phyloP scores from a whole-genome alignment of 2,113 vertebrate species.

The Gadus chalcogrammus region DNA sequence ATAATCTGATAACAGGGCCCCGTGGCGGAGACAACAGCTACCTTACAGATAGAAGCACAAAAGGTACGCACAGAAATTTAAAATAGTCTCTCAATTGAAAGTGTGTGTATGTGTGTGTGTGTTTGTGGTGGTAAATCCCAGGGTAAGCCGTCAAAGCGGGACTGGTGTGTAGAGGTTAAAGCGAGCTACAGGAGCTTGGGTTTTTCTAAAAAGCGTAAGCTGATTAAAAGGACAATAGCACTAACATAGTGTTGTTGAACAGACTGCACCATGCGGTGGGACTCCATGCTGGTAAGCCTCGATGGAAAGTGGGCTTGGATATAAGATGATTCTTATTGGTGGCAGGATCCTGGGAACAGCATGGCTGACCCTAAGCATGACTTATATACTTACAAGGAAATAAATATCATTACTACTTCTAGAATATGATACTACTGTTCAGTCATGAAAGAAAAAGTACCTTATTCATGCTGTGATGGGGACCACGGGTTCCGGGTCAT shows the following conservation, averaged over 20 bases:
- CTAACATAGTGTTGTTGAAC: too few relatives aligned
- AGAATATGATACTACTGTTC: neutral
- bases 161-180: conserved; percentile 3
- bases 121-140: neutral
- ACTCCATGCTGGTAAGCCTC: too few relatives aligned
- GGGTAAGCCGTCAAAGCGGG: neutral
- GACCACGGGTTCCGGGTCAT: conserved; percentile 1
- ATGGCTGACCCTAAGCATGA: neutral
- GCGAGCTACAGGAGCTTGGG: neutral
- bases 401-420: neutral
- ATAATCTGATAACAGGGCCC: too few relatives aligned
- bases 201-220: neutral
- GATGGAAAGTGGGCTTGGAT: too few relatives aligned
- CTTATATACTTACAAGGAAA: neutral
- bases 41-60: neutral
- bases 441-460: neutral
- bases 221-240: neutral
- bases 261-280: too few relatives aligned
- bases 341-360: neutral
- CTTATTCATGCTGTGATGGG: conserved; percentile 31
- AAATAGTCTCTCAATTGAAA: neutral
- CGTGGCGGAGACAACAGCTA: too few relatives aligned
- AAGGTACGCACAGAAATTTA: neutral
- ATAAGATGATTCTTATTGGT: too few relatives aligned
- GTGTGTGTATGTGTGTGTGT: neutral